Base-by-base conservation (phyloP, 2,888 invertebrate genomes). In the Spilosoma lubricipeda region DNA sequence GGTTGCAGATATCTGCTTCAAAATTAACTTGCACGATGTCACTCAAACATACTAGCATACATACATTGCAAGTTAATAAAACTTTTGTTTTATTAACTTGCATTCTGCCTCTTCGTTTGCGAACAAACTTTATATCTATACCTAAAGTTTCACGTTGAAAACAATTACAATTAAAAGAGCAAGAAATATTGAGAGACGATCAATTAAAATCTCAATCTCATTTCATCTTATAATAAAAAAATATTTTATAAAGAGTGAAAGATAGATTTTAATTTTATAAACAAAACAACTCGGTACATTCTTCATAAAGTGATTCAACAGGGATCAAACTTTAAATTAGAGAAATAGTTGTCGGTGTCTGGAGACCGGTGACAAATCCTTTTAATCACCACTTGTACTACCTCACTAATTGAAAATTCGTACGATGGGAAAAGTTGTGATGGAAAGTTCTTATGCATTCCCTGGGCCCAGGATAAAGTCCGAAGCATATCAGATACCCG, bases 291-390 rank as follows among this genome's bases (percentile, higher is more conserved):
- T 82, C 82, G 77, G 79, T 84, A 79, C 79, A 79, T 70, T 79
- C 74, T 80, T 72, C 52, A 56, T 30, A 59, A 59, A 74, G 64
- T 74, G 71, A 72, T 36, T 52, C 69, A 36, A 65, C 66, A 67
- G 52, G 70, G 80, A 77, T 77, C 78, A 78, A 83, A 85, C 82
- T 85, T 85, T 85, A 85, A 86, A 85, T 85, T 83, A 81, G 77
- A 73, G 67, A 73, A 85, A 85, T 85, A 85, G 85, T 85, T 86
- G 71, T 65, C 70, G 63, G 56, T 71, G 68, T 71, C 71, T 64
- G 48, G 45, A 15, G 45, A 27, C 63, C 69, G 75, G 79, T 80
- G 86, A 85, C 85, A 80, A 82, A 85, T 82, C 79, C 73, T 63
- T 67, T 79, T 76, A 79, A 79, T 78, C 78, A 77, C 79, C 76